phyloP scores from a whole-genome alignment of 2,113 vertebrate species.

The Hippoglossus stenolepis region DNA sequence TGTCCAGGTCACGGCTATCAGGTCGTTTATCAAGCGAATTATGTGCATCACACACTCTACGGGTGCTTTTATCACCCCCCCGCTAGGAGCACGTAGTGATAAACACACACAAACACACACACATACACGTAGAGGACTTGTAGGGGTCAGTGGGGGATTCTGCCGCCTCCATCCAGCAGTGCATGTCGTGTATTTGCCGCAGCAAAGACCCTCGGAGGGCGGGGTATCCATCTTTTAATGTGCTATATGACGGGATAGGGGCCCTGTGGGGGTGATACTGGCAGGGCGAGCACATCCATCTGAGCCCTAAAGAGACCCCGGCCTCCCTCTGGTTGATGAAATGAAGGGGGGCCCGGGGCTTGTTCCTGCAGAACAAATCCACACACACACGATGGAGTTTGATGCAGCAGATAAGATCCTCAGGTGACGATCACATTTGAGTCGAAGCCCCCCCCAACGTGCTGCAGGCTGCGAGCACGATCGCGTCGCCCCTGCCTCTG shows the following conservation, averaged over 20 bases:
- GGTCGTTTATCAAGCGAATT: slow-evolving; percentile 46
- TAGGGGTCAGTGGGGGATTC: slow-evolving; percentile 47
- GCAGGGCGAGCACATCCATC: slow-evolving; percentile 57
- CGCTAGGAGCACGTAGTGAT: neutral
- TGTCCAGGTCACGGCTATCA: slow-evolving; percentile 14
- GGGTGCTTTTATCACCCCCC: slow-evolving; percentile 27
- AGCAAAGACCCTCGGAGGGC: slow-evolving; percentile 1
- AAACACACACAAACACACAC: slow-evolving; percentile 7
- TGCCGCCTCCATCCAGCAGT: slow-evolving; percentile 36
- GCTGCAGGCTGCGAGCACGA: neutral
- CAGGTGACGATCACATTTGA: slow-evolving; percentile 36
- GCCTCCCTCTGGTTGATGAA: slow-evolving; percentile 31
- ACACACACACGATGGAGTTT: slow-evolving; percentile 10
- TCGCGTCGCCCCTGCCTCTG: neutral
- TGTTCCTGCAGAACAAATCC: slow-evolving; percentile 22
- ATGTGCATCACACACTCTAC: slow-evolving; percentile 34
- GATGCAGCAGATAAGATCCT: slow-evolving; percentile 2
- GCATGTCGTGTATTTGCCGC: slow-evolving; percentile 37
- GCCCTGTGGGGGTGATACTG: slow-evolving; percentile 42
- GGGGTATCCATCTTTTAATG: slow-evolving; percentile 49
- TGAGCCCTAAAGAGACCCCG: slow-evolving; percentile 53
- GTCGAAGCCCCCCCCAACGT: no score
- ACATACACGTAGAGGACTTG: slow-evolving; percentile 27
- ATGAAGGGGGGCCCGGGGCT: slow-evolving; percentile 16
- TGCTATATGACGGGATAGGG: slow-evolving; percentile 34